Percentiles rank a stretch among this genome's conserved stretches.
phyloP scores from a whole-genome alignment of 30 jellyfish, hydroid and myxozoan genomes.

The Rhopilema esculentum region DNA sequence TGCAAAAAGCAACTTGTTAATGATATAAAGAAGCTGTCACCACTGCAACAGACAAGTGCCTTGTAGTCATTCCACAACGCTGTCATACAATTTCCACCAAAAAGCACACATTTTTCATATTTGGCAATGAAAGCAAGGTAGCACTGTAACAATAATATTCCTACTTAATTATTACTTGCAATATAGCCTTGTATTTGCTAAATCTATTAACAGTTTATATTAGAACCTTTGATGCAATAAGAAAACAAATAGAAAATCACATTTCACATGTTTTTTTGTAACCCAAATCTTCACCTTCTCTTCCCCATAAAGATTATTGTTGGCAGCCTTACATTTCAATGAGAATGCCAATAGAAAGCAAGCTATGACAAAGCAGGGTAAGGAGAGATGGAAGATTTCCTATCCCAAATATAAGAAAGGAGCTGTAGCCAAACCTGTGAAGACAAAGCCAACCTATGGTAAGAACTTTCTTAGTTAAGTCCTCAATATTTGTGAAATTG shows the following conservation, averaged over 20 bases:
- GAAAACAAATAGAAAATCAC: background rate
- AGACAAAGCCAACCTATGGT: background rate
- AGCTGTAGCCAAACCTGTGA: background rate
- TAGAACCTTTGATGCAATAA: background rate
- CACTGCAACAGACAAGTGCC: slow-evolving; percentile 55
- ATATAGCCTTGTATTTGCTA: background rate
- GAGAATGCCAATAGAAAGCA: slow-evolving; percentile 11
- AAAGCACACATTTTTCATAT: slow-evolving; percentile 27
- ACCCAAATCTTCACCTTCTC: background rate
- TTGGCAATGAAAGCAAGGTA: slow-evolving; percentile 59
- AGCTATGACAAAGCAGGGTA: slow-evolving; percentile 10
- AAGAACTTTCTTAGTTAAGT: background rate
- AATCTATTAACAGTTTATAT: background rate
- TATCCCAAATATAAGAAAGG: slow-evolving; percentile 35
- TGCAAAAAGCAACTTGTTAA: slow-evolving; percentile 22
- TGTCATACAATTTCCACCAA: slow-evolving; percentile 38
- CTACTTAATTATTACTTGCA: background rate
- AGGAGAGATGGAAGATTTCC: slow-evolving; percentile 9
- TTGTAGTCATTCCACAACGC: slow-evolving; percentile 38
- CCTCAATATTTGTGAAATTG: background rate
- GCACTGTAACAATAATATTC: background rate
- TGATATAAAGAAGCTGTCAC: slow-evolving; percentile 37
- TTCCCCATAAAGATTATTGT: slow-evolving; percentile 7
- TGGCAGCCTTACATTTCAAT: slow-evolving; percentile 35
- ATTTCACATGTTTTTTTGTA: background rate